Conservation (phyloP, 2,113 vertebrate genomes). For the Peromyscus californicus region DNA sequence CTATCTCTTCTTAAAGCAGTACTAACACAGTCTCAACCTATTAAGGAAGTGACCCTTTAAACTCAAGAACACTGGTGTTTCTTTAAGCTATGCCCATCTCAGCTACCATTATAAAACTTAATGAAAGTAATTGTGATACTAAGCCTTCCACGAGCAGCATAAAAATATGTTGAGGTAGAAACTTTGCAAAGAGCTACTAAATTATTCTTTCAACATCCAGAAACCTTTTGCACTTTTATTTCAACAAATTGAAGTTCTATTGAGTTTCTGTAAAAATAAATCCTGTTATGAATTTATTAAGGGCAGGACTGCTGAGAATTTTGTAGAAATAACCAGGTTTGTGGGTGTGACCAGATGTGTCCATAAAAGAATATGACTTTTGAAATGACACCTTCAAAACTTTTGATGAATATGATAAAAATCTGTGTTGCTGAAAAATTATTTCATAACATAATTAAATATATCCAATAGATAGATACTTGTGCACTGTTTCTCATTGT, state of each 20-base stretch:
- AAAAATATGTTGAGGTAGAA: slow-evolving; percentile 59
- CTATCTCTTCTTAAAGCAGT: slow-evolving; percentile 79
- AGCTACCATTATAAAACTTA: slow-evolving; percentile 68
- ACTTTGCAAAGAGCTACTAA: slow-evolving; percentile 46
- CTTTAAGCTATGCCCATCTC: slow-evolving; percentile 61
- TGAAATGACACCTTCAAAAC: slow-evolving; percentile 9
- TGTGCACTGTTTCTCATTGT: slow-evolving; percentile 7
- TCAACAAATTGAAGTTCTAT: slow-evolving; percentile 57
- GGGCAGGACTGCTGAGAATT: slow-evolving; percentile 38
- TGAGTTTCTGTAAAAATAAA: slow-evolving; percentile 57
- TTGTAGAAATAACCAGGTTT: slow-evolving; percentile 38
- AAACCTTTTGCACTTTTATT: slow-evolving; percentile 57
- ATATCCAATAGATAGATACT: not conserved
- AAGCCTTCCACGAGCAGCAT: slow-evolving; percentile 58
- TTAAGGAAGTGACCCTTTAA: slow-evolving; percentile 79
- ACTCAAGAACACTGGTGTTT: slow-evolving; percentile 66
- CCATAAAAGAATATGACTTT: slow-evolving; percentile 17
- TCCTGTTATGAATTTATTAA: slow-evolving; percentile 45
- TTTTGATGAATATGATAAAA: not conserved
- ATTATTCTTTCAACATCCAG: slow-evolving; percentile 58
- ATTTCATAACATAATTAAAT: not conserved
- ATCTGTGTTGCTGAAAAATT: not conserved
- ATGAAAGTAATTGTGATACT: slow-evolving; percentile 66
- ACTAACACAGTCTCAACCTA: slow-evolving; percentile 68
- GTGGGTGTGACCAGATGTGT: not conserved